Base-by-base conservation (phyloP, 2,888 invertebrate genomes). In the Mactromeris polynyma region DNA sequence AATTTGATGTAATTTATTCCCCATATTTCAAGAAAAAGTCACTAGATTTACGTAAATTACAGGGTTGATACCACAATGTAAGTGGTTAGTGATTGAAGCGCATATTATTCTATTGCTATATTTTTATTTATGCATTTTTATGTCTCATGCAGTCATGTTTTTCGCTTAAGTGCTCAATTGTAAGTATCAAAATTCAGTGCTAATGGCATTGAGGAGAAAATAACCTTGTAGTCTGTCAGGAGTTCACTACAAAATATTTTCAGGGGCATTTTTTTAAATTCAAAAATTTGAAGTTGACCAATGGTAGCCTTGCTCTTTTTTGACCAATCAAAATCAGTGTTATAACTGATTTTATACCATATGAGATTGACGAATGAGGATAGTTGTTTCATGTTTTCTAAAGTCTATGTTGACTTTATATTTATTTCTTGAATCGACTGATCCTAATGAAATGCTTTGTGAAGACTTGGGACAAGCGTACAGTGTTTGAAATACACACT, bases 301-400 rank as follows among this genome's bases (percentile, higher is more conserved):
- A 85, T 88, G 21, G 81, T 73, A 83, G 77, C 78, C 87, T 82
- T 89, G 86, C 87, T 84, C 78, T 78, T 85, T 58, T 69, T 78
- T 85, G 83, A 86, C 88, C 88, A 90, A 87, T 89, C 87, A 85
- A 80, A 83, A 85, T 85, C 87, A 85, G 80, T 69, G 36, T 88
- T 36, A 40, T 51, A 73, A 80, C 38, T 42, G 81, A 89, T 88
- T 78, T 82, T 58, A 64, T 90, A 90, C 90, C 87, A 90, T 87
- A 86, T 89, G 89, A 91, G 91, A 90, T 90, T 90, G 89, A 89
- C 89, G 81, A 90, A 86, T 88, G 33, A 90, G 85, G 85, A 87
- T 69, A 46, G 58, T 26, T 81, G 83, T 83, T 83, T 46, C 73
- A 33, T 73, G 33, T 58, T 26, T 26, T 58, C 46, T 21, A 58